Percentiles rank a stretch among this genome's conserved stretches.
These are phyloP conservation scores for Myzus persicae DNA, from an alignment of 1,140 invertebrate genomes.

Conservation along the genomic window DNA sequence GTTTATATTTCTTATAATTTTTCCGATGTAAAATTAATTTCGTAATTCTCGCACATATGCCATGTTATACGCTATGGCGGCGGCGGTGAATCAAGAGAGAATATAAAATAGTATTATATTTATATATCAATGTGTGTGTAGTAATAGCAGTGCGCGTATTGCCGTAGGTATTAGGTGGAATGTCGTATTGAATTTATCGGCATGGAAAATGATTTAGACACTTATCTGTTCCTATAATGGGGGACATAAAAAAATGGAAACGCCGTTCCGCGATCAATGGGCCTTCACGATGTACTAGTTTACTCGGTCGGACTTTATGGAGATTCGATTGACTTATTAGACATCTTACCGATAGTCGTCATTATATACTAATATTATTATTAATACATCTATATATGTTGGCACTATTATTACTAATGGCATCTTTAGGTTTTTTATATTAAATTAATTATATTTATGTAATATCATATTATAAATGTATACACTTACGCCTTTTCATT, in stretches of 20 bases:
- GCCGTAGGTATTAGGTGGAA: conserved; percentile 2
- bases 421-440: neutral
- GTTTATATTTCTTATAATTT: conserved; percentile 7
- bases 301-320: neutral
- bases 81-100: conserved; percentile 21
- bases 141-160: neutral
- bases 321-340: neutral
- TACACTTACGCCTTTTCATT: neutral
- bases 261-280: neutral
- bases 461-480: neutral
- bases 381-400: neutral
- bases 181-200: conserved; percentile 47
- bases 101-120: conserved; percentile 19
- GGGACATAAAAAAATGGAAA: neutral
- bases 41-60: conserved; percentile 34
- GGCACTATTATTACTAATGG: neutral
- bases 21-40: conserved; percentile 21
- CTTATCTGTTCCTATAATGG: conserved; percentile 38
- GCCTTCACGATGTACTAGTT: neutral
- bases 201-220: conserved; percentile 36
- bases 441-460: neutral
- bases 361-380: neutral
- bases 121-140: neutral
- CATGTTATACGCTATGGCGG: neutral
- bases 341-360: neutral